Base-by-base conservation (phyloP, 2,888 invertebrate species). In the Acleris sparsana region DNA sequence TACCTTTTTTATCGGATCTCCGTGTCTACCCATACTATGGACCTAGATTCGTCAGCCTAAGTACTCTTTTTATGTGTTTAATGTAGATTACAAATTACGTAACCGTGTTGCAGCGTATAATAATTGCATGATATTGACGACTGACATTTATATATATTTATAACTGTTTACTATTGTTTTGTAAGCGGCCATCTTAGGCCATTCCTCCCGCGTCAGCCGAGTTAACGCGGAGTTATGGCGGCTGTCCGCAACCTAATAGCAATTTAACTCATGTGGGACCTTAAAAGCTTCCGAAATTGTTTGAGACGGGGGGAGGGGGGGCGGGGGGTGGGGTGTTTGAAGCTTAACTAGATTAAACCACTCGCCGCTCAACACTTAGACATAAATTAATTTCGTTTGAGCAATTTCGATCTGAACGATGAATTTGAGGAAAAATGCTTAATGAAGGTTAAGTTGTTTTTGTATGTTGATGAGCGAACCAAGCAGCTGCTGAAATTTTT, bases 211-310 rank as follows among this genome's bases (percentile, higher is more conserved):
- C 33, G 49, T 59, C 58, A 18, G 5, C 29, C 13, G 33, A 57
- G 13, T 25, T 53, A 48, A 53, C 53, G 5, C 17, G 25, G 64
- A 60, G 64, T 60, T 60, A 60, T 46, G 13, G 53, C 49, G 62
- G 62, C 55, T 59, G 63, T 63, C 68, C 70, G 65, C 69, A 65
- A 49, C 62, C 61, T 70, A 70, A 71, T 71, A 69, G 66, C 70
- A 71, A 69, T 73, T 72, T 72, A 71, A 72, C 71, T 72, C 71
- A 67, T 70, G 70, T 72, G 62, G 68, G 63, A 39, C 16, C 70
- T 67, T 71, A 72, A 73, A 73, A 73, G 72, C 72, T 71, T 73
- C 71, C 70, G 56, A 73, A 73, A 73, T 73, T 73, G 73, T 73
- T 70, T 58, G 69, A 73, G 73, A 73, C 72, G 70, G 67, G 67